Conservation (phyloP, 2,888 invertebrate genomes). For the Microctonus brassicae region DNA sequence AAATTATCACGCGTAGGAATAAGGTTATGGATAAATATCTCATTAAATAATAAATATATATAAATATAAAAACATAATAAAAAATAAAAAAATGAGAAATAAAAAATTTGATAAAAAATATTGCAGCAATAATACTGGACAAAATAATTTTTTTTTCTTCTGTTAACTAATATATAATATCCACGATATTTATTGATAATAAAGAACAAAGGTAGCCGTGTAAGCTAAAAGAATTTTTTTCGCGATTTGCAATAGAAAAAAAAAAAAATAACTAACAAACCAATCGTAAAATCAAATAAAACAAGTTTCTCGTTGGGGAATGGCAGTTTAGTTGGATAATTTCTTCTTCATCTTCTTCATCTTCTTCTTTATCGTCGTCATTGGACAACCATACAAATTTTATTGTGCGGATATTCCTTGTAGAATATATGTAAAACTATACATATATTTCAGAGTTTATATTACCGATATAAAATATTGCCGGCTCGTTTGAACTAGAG, state of each 20-base stretch:
- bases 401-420: constrained; percentile 10
- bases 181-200: not conserved
- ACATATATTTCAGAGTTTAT: constrained; percentile 55
- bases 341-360: constrained; percentile 7
- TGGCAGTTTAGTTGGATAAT: constrained; percentile 21
- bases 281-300: constrained; percentile 38
- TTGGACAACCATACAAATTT: not conserved
- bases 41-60: not conserved
- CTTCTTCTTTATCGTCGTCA: constrained; percentile 4
- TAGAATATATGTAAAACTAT: constrained; percentile 58
- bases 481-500: constrained; percentile 64
- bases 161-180: not conserved
- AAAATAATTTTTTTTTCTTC: not conserved
- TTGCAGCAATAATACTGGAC: not conserved
- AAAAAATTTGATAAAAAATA: not conserved
- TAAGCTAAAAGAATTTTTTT: not conserved
- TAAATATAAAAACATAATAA: not conserved
- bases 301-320: constrained; percentile 40
- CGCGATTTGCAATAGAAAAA: not conserved
- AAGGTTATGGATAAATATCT: not conserved
- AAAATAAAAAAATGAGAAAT: too few relatives aligned
- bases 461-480: constrained; percentile 59
- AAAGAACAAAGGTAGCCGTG: not conserved
- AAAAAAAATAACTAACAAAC: not conserved
- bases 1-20: not conserved